phyloP scores from a whole-genome alignment of 2,888 invertebrate genomes.

The Epiblema foenella region DNA sequence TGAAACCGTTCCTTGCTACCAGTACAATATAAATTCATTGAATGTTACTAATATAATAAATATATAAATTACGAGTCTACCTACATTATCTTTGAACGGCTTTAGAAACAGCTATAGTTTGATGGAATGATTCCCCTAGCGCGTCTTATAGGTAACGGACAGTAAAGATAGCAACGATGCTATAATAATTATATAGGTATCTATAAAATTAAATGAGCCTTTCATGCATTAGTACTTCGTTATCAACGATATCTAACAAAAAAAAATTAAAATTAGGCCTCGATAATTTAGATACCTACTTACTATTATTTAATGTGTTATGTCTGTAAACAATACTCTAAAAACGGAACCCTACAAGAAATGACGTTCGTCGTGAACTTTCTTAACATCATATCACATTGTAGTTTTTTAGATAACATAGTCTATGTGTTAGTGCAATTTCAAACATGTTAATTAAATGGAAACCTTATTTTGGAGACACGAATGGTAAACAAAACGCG shows the following conservation, averaged over 20 bases:
- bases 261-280: conserved; percentile 65
- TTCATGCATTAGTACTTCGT: conserved; percentile 42
- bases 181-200: conserved; percentile 48
- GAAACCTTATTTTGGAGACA: conserved; percentile 64
- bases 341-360: conserved; percentile 9
- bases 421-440: conserved; percentile 15
- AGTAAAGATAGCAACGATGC: conserved; percentile 28
- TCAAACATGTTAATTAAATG: conserved; percentile 46
- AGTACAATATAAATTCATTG: not conserved
- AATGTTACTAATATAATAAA: not conserved
- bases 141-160: conserved; percentile 24
- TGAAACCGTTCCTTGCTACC: conserved; percentile 9
- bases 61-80: not conserved
- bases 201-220: conserved; percentile 15
- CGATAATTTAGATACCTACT: conserved; percentile 62
- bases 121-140: conserved; percentile 8
- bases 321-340: conserved; percentile 29
- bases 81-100: not conserved
- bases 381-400: conserved; percentile 9
- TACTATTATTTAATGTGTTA: conserved; percentile 52
- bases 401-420: not conserved
- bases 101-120: not conserved
- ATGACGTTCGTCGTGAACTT: conserved; percentile 18
- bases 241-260: conserved; percentile 61
- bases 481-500: conserved; percentile 67